phyloP scores from a whole-genome alignment of 2,888 invertebrate genomes.

The Argyra leucocephala region DNA sequence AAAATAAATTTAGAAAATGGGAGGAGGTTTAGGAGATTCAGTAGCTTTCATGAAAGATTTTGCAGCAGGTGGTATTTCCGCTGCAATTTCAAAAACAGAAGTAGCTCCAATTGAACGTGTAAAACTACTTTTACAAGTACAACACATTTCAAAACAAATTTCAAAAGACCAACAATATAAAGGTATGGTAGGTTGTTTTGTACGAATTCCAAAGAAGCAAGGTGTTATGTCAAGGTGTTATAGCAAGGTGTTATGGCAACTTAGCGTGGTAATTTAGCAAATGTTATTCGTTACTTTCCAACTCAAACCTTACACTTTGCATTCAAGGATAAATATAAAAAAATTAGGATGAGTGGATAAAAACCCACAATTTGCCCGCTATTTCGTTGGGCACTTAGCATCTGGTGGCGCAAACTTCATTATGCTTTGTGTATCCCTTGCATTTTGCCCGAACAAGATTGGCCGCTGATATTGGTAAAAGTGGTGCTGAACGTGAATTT shows the following conservation, averaged over 20 bases:
- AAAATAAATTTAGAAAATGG: too few relatives aligned
- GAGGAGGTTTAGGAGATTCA: too few relatives aligned
- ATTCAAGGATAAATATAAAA: slow-evolving; percentile 83
- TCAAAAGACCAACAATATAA: too few relatives aligned
- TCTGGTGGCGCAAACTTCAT: slow-evolving; percentile 78
- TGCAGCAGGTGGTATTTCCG: slow-evolving; percentile 75
- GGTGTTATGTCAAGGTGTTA: slow-evolving; percentile 70
- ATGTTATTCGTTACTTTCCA: slow-evolving; percentile 82
- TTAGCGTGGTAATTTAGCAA: slow-evolving; percentile 84
- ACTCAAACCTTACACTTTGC: slow-evolving; percentile 86
- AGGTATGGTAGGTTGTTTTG: slow-evolving; percentile 65
- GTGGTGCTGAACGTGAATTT: slow-evolving; percentile 66
- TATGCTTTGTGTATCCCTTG: slow-evolving; percentile 83
- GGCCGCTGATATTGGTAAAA: slow-evolving; percentile 75
- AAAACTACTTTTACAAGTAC: too few relatives aligned
- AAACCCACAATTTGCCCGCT: slow-evolving; percentile 71
- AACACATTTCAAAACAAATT: too few relatives aligned
- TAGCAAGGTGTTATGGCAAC: too few relatives aligned
- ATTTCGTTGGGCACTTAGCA: slow-evolving; percentile 72
- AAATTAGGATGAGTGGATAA: slow-evolving; percentile 52
- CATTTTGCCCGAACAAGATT: slow-evolving; percentile 81
- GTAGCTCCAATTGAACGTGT: slow-evolving; percentile 88
- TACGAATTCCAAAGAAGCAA: slow-evolving; percentile 71
- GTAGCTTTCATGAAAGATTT: slow-evolving; percentile 76
- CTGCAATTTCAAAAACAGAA: slow-evolving; percentile 80